Evolutionary conservation across 2,888 invertebrate genomes (phyloP).

Genomic region (Oegoconia quadripuncta): DNA sequence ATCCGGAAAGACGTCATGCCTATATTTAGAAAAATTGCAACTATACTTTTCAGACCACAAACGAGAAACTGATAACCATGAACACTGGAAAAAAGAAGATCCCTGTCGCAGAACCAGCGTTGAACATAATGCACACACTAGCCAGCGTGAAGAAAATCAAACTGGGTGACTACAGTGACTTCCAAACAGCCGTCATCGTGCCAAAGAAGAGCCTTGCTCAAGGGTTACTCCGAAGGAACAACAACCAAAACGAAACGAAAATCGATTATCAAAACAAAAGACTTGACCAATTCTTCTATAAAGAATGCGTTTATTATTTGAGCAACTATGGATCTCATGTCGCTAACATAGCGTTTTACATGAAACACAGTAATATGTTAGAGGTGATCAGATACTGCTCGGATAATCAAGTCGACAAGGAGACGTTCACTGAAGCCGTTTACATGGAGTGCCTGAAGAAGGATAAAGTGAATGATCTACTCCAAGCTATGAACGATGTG

Average conservation of each 20-base stretch:
- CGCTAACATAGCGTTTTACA: conserved; percentile 86
- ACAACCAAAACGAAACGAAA: conserved; percentile 55
- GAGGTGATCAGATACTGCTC: conserved; percentile 85
- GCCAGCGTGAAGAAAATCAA: conserved; percentile 78
- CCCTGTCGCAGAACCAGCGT: conserved; percentile 75
- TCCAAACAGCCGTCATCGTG: conserved; percentile 56
- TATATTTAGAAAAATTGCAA: not conserved
- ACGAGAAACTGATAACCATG: conserved; percentile 61
- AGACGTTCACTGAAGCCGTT: conserved; percentile 85
- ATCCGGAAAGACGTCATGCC: no score
- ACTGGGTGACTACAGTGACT: conserved; percentile 77
- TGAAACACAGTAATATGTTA: conserved; percentile 83
- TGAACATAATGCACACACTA: conserved; percentile 80
- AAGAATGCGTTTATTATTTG: conserved; percentile 91
- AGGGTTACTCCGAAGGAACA: conserved; percentile 61
- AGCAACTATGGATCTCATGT: conserved; percentile 87
- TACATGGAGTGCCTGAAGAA: conserved; percentile 84
- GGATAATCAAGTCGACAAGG: conserved; percentile 83
- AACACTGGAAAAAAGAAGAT: conserved; percentile 69
- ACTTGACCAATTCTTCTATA: conserved; percentile 80
- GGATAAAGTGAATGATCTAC: conserved; percentile 80
- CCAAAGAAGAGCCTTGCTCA: conserved; percentile 65
- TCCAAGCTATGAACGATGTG: conserved; percentile 81
- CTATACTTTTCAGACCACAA: conserved; percentile 49
- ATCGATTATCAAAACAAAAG: conserved; percentile 49